These are phyloP conservation scores for Anser cygnoides DNA, from an alignment of 2,113 vertebrate species.

Conservation along the genomic window DNA sequence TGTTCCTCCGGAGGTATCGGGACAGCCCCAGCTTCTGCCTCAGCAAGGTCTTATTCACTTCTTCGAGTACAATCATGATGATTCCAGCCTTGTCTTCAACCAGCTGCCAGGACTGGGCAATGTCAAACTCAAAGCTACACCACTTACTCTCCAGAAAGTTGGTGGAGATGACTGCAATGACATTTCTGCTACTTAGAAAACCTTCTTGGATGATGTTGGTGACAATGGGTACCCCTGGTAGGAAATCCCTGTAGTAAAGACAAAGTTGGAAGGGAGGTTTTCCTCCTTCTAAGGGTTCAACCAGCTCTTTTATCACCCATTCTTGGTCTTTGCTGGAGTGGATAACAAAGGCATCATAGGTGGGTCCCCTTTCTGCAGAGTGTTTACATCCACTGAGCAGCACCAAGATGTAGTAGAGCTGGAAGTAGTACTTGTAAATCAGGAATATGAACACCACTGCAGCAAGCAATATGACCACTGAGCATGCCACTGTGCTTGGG, in stretches of 20 bases:
- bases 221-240: slow-evolving; percentile 76
- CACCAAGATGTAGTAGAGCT: slow-evolving; percentile 66
- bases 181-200: slow-evolving; percentile 80
- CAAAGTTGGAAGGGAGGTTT: slow-evolving; percentile 75
- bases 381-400: slow-evolving; percentile 71
- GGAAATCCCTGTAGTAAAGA: slow-evolving; percentile 80
- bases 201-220: slow-evolving; percentile 83
- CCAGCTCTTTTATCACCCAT: slow-evolving; percentile 79
- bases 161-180: slow-evolving; percentile 76
- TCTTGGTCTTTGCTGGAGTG: slow-evolving; percentile 82
- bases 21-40: slow-evolving; percentile 74
- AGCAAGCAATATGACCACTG: not conserved
- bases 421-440: slow-evolving; percentile 79
- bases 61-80: slow-evolving; percentile 76
- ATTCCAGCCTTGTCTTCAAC: slow-evolving; percentile 74
- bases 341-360: slow-evolving; percentile 83
- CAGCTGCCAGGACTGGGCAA: slow-evolving; percentile 83
- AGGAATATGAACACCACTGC: not conserved
- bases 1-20: slow-evolving; percentile 78
- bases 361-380: slow-evolving; percentile 42
- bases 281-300: slow-evolving; percentile 79
- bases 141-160: slow-evolving; percentile 81
- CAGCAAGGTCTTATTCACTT: slow-evolving; percentile 72
- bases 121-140: slow-evolving; percentile 82
- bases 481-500: not conserved